Percentiles rank a stretch among this genome's conserved stretches.
phyloP scores from a whole-genome alignment of 2,888 invertebrate genomes.

The Lasius platythorax region DNA sequence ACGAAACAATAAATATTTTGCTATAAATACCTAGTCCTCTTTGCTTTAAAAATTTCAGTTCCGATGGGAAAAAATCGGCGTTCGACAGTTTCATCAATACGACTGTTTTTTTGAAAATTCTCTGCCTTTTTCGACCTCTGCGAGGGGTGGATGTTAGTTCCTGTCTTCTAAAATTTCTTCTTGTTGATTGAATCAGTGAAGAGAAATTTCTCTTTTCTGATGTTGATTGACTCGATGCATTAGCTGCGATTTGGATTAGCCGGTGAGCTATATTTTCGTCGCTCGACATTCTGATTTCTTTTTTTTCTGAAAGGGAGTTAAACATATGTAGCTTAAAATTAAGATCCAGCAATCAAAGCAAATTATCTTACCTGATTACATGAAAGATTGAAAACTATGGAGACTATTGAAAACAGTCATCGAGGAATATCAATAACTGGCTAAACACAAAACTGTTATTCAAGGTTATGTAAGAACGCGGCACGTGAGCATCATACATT shows the following conservation, averaged over 20 bases:
- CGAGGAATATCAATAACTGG: background rate
- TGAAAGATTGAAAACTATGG: background rate
- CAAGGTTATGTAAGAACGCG: too few relatives aligned
- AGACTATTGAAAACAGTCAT: background rate
- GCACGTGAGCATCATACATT: too few relatives aligned
- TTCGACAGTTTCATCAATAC: background rate
- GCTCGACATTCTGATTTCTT: background rate
- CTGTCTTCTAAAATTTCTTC: background rate
- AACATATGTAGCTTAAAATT: background rate
- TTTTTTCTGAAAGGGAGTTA: background rate
- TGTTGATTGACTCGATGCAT: background rate
- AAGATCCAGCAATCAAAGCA: background rate
- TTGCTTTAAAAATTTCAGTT: background rate
- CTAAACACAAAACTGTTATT: background rate
- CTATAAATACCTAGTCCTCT: background rate
- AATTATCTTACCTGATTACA: background rate
- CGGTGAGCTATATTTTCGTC: background rate
- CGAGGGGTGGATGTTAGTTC: background rate
- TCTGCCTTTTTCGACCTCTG: background rate
- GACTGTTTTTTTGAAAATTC: background rate
- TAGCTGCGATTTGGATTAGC: background rate
- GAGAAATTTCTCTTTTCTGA: background rate
- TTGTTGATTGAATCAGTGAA: conserved; percentile 1
- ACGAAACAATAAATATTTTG: background rate
- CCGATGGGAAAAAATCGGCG: background rate